Conservation (phyloP, 92 coral and sea anemone genomes). For the Actinernus sp. region DNA sequence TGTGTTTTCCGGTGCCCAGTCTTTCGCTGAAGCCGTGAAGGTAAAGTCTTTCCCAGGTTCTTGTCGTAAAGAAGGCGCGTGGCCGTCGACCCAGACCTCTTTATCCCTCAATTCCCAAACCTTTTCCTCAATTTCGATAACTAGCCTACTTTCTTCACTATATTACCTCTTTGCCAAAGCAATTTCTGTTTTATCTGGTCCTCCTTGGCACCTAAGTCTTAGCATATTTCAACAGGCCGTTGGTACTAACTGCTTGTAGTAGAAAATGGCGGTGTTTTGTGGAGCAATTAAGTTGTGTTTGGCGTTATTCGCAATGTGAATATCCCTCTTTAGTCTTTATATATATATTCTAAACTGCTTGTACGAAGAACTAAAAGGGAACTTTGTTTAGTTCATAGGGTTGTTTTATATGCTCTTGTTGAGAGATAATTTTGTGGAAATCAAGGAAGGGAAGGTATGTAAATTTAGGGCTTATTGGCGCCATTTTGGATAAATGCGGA, state of each 20-base stretch:
- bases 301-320: too few relatives aligned
- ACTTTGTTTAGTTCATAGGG: too few relatives aligned
- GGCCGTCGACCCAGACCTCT: slow-evolving; percentile 98
- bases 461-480: too few relatives aligned
- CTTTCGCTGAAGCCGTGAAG: slow-evolving; percentile 62
- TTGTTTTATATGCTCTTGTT: too few relatives aligned
- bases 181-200: not conserved
- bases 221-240: not conserved
- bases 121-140: slow-evolving; percentile 1
- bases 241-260: not conserved
- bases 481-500: too few relatives aligned
- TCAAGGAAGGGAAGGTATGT: too few relatives aligned
- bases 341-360: too few relatives aligned
- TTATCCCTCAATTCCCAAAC: not conserved
- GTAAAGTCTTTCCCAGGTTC: slow-evolving; percentile 90
- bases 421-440: too few relatives aligned
- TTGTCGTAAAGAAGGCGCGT: slow-evolving; percentile 71
- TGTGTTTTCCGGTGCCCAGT: slow-evolving; percentile 92
- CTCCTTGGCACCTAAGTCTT: not conserved
- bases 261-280: not conserved
- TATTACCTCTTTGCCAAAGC: not conserved
- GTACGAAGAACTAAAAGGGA: too few relatives aligned
- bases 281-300: too few relatives aligned
- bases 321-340: too few relatives aligned
- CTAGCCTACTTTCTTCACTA: not conserved